Evolutionary conservation across 2,888 invertebrate genomes (phyloP).

Genomic region (Xestia c-nigrum): DNA sequence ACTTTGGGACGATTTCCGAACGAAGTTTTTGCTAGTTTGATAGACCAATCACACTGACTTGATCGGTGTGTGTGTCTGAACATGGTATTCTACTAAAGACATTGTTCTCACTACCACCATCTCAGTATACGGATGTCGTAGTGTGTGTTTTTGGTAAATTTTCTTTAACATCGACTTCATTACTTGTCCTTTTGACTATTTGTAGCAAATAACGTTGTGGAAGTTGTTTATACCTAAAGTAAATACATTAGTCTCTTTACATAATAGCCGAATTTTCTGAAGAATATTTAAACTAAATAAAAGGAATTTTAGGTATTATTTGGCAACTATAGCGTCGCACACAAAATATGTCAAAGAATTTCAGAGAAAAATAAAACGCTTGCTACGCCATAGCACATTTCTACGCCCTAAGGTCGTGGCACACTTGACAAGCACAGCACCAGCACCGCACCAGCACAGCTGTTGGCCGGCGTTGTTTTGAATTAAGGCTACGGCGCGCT

Average conservation of each 20-base stretch:
- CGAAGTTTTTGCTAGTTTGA: not conserved
- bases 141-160: not conserved
- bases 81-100: not conserved
- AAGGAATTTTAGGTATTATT: not conserved
- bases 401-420: too few relatives aligned
- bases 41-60: constrained; percentile 14
- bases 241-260: not conserved
- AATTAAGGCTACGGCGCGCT: too few relatives aligned
- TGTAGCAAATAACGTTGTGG: not conserved
- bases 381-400: too few relatives aligned
- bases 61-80: constrained; percentile 11
- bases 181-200: constrained; percentile 4
- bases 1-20: not conserved
- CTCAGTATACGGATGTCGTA: not conserved
- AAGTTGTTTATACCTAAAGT: not conserved
- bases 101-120: not conserved
- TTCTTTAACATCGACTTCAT: not conserved
- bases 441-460: too few relatives aligned
- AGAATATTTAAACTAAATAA: not conserved
- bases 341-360: not conserved
- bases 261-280: not conserved
- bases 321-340: not conserved
- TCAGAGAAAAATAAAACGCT: too few relatives aligned
- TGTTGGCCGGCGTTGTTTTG: too few relatives aligned
- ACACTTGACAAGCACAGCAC: too few relatives aligned